A percentile compares a stretch with the other conserved stretches of the same genome.
phyloP scores from a whole-genome alignment of 1,140 invertebrate species.

The Drosophila fuyamai region DNA sequence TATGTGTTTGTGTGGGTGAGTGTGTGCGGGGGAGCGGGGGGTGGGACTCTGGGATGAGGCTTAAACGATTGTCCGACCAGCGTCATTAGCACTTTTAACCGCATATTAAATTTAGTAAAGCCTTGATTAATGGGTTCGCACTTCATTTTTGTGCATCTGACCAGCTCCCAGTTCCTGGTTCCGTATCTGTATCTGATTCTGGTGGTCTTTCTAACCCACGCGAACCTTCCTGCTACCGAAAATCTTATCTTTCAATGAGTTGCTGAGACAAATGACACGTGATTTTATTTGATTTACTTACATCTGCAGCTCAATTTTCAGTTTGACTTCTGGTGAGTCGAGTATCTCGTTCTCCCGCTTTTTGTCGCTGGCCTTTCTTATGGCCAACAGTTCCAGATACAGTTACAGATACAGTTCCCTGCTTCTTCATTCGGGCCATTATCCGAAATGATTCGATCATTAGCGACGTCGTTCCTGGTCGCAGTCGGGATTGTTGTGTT shows the following conservation, averaged over 20 bases:
- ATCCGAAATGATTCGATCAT: conserved; percentile 82
- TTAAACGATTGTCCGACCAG: conserved; percentile 76
- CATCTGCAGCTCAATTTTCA: conserved; percentile 83
- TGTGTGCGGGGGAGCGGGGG: conserved; percentile 42
- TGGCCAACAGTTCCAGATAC: conserved; percentile 65
- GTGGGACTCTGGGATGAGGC: conserved; percentile 30
- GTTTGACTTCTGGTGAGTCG: conserved; percentile 75
- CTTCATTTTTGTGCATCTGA: conserved; percentile 58
- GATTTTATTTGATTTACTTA: conserved; percentile 84
- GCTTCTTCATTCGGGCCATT: conserved; percentile 64
- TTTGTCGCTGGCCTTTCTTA: conserved; percentile 57
- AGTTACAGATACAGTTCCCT: conserved; percentile 52
- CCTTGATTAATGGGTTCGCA: conserved; percentile 72
- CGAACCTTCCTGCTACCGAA: conserved; percentile 51
- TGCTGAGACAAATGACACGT: conserved; percentile 81
- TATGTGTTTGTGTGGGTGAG: conserved; percentile 28
- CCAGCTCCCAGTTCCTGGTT: conserved; percentile 15
- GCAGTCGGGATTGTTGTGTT: conserved; percentile 50
- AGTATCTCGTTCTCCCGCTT: conserved; percentile 37
- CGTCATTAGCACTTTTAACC: conserved; percentile 83
- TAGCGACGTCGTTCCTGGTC: conserved; percentile 61
- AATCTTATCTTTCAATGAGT: conserved; percentile 79
- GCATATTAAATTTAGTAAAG: conserved; percentile 82
- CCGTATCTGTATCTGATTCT: conserved; percentile 3
- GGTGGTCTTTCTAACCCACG: neutral